Evolutionary conservation across 2,113 vertebrate species (phyloP).

Genomic region (Panthera leo): DNA sequence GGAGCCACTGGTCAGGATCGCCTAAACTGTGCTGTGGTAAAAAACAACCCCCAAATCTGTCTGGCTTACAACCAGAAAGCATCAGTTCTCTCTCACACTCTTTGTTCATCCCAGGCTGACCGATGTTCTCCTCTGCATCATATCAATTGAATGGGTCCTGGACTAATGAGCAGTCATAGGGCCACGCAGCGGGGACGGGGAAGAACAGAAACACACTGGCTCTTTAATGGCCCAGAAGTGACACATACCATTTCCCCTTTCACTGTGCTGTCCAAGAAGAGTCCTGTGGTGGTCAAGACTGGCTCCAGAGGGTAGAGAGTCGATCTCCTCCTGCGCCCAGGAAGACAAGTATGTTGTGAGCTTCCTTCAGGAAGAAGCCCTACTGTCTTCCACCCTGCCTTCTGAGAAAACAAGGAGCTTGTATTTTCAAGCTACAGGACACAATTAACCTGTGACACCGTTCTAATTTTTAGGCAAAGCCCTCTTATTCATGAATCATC

Average conservation of each 20-base stretch:
- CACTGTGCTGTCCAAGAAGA: background rate
- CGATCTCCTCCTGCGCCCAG: background rate
- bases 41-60: background rate
- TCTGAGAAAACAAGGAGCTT: background rate
- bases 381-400: background rate
- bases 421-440: background rate
- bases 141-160: background rate
- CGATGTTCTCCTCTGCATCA: background rate
- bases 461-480: background rate
- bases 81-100: background rate
- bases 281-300: background rate
- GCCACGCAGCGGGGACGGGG: background rate
- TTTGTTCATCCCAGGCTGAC: background rate
- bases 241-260: background rate
- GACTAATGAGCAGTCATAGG: background rate
- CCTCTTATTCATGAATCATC: conserved; percentile 41
- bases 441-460: background rate
- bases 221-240: background rate
- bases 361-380: background rate
- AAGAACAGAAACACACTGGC: background rate
- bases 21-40: background rate
- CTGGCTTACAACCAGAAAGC: background rate
- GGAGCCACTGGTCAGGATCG: background rate
- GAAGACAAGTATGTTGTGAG: background rate
- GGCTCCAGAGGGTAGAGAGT: background rate